A percentile compares a stretch with the other conserved stretches of the same genome.
These are phyloP conservation scores for Melanogrammus aeglefinus DNA, from an alignment of 2,797 vertebrate species.

Conservation along the genomic window DNA sequence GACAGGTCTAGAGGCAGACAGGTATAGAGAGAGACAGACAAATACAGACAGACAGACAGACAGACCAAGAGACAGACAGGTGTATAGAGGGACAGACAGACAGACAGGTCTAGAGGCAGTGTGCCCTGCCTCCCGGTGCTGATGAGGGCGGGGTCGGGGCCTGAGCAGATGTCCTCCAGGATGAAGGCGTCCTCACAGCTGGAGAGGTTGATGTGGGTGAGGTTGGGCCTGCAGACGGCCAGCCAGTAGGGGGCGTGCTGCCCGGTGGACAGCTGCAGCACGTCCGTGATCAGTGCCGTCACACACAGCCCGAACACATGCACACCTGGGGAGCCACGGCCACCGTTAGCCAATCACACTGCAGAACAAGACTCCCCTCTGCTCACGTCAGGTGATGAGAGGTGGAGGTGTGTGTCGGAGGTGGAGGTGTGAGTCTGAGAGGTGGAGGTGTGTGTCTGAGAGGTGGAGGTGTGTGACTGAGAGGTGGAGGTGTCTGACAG, in stretches of 20 bases:
- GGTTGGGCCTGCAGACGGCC: constrained; percentile 93
- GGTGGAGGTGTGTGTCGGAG: background rate
- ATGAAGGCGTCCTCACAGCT: constrained; percentile 91
- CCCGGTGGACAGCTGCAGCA: constrained; percentile 91
- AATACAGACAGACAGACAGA: too few relatives aligned
- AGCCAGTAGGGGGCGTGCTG: constrained; percentile 92
- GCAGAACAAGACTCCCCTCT: too few relatives aligned
- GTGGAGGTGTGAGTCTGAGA: too few relatives aligned
- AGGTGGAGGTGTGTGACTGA: too few relatives aligned
- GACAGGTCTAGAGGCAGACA: too few relatives aligned
- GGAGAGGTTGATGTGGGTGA: constrained; percentile 88
- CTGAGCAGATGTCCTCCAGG: constrained; percentile 94
- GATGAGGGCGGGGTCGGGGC: constrained; percentile 82
- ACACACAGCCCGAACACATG: constrained; percentile 92
- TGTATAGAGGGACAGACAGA: background rate
- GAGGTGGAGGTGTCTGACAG: background rate
- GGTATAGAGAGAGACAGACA: too few relatives aligned
- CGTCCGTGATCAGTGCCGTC: constrained; percentile 90
- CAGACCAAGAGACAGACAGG: too few relatives aligned
- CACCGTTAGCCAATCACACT: background rate
- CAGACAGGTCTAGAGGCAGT: background rate
- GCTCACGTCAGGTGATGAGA: too few relatives aligned
- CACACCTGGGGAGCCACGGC: constrained; percentile 72
- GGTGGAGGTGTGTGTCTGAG: too few relatives aligned
- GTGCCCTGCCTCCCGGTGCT: constrained; percentile 82